Percentiles rank a stretch among this genome's conserved stretches.
These are phyloP conservation scores for Noctuana brunneofusca DNA, from an alignment of 2,888 invertebrate genomes.

Conservation along the genomic window DNA sequence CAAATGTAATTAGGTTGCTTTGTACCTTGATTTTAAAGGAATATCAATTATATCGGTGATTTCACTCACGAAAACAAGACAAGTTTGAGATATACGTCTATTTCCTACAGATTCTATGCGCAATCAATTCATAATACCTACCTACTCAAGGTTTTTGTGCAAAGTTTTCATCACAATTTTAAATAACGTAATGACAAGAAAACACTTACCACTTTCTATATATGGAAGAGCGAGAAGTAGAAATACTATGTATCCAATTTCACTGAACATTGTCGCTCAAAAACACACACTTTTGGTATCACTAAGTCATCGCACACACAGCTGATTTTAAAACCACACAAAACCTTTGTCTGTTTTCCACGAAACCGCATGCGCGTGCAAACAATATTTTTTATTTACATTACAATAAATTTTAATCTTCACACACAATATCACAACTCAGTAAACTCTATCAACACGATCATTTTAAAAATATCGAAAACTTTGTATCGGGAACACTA, in stretches of 20 bases:
- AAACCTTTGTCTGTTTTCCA: constrained; percentile 84
- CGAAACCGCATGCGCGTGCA: constrained; percentile 82
- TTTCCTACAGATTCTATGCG: not conserved
- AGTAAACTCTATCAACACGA: constrained; percentile 48
- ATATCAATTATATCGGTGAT: too few relatives aligned
- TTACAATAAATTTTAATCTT: constrained; percentile 65
- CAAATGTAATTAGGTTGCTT: not conserved
- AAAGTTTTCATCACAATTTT: constrained; percentile 15
- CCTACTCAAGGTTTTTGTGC: constrained; percentile 27
- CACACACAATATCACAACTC: constrained; percentile 52
- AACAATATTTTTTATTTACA: constrained; percentile 81
- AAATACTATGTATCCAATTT: constrained; percentile 86
- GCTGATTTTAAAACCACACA: constrained; percentile 83
- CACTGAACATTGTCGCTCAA: constrained; percentile 84
- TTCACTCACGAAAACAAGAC: constrained; percentile 3
- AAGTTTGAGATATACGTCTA: not conserved
- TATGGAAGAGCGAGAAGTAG: constrained; percentile 86
- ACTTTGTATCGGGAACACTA: constrained; percentile 58
- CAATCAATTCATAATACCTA: constrained; percentile 8
- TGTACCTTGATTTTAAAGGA: not conserved
- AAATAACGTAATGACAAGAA: constrained; percentile 32
- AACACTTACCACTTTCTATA: constrained; percentile 87
- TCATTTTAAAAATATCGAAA: constrained; percentile 52
- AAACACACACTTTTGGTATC: constrained; percentile 74
- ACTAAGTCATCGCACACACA: constrained; percentile 83